These are phyloP conservation scores for Enoplosus armatus DNA, from an alignment of 2,797 vertebrate species.

Conservation along the genomic window DNA sequence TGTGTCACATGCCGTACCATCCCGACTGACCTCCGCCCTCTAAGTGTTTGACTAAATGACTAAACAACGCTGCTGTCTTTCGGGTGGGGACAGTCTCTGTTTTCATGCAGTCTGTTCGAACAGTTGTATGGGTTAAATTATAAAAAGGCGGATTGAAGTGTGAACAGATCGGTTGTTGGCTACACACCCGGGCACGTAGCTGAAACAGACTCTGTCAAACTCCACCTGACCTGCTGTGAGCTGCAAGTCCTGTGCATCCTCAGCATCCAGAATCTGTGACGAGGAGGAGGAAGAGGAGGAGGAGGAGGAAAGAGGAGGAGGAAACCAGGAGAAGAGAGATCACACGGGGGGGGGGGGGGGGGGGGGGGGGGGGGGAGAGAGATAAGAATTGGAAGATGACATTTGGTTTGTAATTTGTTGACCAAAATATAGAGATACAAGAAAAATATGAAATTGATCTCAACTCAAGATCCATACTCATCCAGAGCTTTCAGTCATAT, in stretches of 20 bases:
- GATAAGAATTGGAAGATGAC: neutral
- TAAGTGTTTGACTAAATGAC: neutral
- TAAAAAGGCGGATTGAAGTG: neutral
- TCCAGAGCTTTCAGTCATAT: neutral
- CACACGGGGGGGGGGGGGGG: no score
- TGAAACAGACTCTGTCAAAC: slow-evolving; percentile 71
- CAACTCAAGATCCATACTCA: neutral
- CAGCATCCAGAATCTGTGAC: slow-evolving; percentile 56
- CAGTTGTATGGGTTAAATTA: neutral
- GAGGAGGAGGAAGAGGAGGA: neutral
- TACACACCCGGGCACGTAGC: slow-evolving; percentile 65
- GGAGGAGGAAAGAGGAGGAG: neutral
- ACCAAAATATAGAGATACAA: neutral
- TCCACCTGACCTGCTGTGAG: slow-evolving; percentile 64
- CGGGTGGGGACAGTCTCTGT: neutral
- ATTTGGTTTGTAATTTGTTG: neutral
- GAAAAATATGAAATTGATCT: neutral
- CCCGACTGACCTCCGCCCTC: neutral
- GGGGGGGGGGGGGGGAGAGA: no score
- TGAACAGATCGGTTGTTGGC: neutral
- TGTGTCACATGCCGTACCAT: neutral
- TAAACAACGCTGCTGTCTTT: no score
- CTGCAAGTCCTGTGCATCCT: slow-evolving; percentile 53
- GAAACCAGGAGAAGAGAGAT: neutral
- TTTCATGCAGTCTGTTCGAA: neutral